phyloP scores from a whole-genome alignment of 2,797 vertebrate species.

The Euthynnus affinis region DNA sequence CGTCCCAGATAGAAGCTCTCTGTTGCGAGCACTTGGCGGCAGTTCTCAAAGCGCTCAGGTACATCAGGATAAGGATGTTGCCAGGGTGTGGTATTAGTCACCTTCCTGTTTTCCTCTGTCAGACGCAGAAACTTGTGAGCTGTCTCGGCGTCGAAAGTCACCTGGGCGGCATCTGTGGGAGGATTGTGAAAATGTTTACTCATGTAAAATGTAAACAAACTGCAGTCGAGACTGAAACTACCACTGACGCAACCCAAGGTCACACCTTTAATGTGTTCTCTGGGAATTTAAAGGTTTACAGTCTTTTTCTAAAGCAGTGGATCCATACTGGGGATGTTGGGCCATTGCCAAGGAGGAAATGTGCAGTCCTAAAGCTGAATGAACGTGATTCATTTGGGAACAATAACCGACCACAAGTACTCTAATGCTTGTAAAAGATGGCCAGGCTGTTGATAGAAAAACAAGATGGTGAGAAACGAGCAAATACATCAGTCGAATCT shows the following conservation, averaged over 20 bases:
- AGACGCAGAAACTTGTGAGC: conserved; percentile 91
- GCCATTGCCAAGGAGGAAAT: too few relatives aligned
- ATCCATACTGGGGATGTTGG: too few relatives aligned
- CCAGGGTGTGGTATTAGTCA: conserved; percentile 89
- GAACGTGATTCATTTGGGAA: too few relatives aligned
- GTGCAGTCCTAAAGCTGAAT: too few relatives aligned
- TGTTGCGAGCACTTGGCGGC: conserved; percentile 85
- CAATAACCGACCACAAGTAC: too few relatives aligned
- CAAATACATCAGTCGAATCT: too few relatives aligned
- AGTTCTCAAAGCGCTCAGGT: conserved; percentile 85
- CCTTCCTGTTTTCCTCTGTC: conserved; percentile 87
- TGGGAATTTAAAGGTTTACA: not conserved
- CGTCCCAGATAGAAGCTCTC: conserved; percentile 89
- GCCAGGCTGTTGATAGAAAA: too few relatives aligned
- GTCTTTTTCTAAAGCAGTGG: not conserved
- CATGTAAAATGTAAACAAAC: too few relatives aligned
- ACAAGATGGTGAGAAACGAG: too few relatives aligned
- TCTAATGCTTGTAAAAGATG: too few relatives aligned
- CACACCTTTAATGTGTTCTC: not conserved
- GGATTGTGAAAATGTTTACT: not conserved
- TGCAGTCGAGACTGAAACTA: too few relatives aligned
- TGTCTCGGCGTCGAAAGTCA: conserved; percentile 81
- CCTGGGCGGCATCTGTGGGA: conserved; percentile 66
- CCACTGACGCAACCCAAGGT: not conserved
- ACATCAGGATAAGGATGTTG: conserved; percentile 87